Evolutionary conservation across 1,140 invertebrate genomes (phyloP).

Genomic region (Bombus sibiricus): DNA sequence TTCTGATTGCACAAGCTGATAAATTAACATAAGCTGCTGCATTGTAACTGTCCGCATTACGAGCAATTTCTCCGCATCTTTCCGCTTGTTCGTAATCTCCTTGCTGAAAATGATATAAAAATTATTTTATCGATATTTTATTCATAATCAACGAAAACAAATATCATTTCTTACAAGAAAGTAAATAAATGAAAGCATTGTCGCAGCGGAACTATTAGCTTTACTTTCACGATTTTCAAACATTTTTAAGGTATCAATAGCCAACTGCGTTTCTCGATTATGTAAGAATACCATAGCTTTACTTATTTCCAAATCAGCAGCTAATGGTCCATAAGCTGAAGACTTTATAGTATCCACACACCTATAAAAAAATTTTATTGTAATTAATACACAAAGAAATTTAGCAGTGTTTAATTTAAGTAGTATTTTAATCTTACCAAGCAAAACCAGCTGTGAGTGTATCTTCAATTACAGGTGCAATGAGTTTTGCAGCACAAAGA

Average conservation of each 20-base stretch:
- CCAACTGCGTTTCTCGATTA: slow-evolving; percentile 91
- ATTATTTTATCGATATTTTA: not conserved
- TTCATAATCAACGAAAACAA: slow-evolving; percentile 1
- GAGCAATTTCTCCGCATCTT: slow-evolving; percentile 90
- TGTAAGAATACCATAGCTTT: slow-evolving; percentile 95
- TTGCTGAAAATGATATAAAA: slow-evolving; percentile 84
- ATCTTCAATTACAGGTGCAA: slow-evolving; percentile 93
- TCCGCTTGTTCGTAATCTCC: slow-evolving; percentile 93
- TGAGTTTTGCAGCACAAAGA: slow-evolving; percentile 95
- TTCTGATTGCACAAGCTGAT: slow-evolving; percentile 91
- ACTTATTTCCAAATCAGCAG: slow-evolving; percentile 96
- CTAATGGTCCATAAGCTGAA: slow-evolving; percentile 88
- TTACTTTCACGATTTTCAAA: slow-evolving; percentile 94
- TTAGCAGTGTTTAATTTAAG: slow-evolving; percentile 3
- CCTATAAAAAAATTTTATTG: slow-evolving; percentile 79
- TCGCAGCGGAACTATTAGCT: slow-evolving; percentile 92
- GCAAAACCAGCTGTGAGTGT: slow-evolving; percentile 88
- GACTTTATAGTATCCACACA: slow-evolving; percentile 92
- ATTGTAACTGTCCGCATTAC: slow-evolving; percentile 91
- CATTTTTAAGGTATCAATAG: slow-evolving; percentile 93
- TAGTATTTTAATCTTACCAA: slow-evolving; percentile 70
- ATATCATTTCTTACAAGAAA: slow-evolving; percentile 86
- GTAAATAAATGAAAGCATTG: slow-evolving; percentile 96
- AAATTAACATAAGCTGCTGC: slow-evolving; percentile 94
- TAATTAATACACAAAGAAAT: slow-evolving; percentile 4